Percentiles rank a stretch among this genome's conserved stretches.
These are phyloP conservation scores for Phoenicopterus ruber DNA, from an alignment of 2,113 vertebrate species.

Conservation along the genomic window DNA sequence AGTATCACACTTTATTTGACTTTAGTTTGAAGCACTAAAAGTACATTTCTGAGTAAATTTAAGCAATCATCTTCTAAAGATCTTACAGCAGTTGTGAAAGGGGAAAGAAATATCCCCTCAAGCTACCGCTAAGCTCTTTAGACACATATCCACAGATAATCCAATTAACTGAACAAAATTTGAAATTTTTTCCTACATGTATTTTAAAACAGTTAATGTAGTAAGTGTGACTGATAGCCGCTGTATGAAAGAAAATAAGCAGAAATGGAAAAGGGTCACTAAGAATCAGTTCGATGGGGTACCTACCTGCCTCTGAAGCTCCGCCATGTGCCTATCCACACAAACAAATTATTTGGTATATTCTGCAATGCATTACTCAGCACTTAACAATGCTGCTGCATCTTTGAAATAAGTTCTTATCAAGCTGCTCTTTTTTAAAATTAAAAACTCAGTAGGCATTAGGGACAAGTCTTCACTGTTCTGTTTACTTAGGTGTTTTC, in stretches of 20 bases:
- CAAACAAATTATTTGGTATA: neutral
- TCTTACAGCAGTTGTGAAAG: neutral
- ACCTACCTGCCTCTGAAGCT: neutral
- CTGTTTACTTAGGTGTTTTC: neutral
- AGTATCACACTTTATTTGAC: neutral
- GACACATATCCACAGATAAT: neutral
- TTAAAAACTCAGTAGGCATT: neutral
- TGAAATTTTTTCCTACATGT: neutral
- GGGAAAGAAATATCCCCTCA: neutral
- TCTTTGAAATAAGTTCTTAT: neutral
- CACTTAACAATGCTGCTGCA: neutral
- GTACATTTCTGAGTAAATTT: neutral
- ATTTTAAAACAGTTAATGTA: neutral
- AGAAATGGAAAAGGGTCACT: neutral
- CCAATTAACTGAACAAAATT: neutral
- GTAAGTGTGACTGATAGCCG: fast-evolving
- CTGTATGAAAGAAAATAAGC: neutral
- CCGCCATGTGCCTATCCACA: neutral
- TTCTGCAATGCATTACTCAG: neutral
- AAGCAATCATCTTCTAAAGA: neutral
- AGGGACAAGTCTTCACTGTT: neutral
- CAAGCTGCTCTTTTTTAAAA: neutral
- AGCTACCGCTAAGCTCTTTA: neutral
- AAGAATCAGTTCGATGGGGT: neutral
- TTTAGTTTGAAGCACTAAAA: neutral